Percentiles rank a stretch among this genome's conserved stretches.
Evolutionary conservation across 2,797 vertebrate species (phyloP).

Genomic region (Prunella strophiata): DNA sequence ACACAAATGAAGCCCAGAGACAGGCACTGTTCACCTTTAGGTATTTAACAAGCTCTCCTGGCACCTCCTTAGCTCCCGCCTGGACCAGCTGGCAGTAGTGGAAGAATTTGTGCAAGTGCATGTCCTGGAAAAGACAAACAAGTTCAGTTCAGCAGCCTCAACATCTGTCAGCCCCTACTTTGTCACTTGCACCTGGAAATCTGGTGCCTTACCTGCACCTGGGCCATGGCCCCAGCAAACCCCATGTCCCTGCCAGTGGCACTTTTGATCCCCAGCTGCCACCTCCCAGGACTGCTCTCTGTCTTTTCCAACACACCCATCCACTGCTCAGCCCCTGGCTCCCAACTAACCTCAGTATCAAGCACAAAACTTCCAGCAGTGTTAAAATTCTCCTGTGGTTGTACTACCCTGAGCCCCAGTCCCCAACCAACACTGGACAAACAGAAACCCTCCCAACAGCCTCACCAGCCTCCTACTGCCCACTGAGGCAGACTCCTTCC

Average conservation of each 20-base stretch:
- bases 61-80: constrained; percentile 83
- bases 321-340: not conserved
- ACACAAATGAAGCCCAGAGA: not conserved
- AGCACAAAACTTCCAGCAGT: not conserved
- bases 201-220: not conserved
- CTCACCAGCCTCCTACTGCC: not conserved
- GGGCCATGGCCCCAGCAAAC: not conserved
- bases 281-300: not conserved
- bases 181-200: not conserved
- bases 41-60: constrained; percentile 92
- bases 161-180: not conserved
- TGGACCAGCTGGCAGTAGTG: constrained; percentile 90
- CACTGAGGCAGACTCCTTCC: not conserved
- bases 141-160: not conserved
- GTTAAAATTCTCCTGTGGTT: not conserved
- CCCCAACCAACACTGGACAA: not conserved
- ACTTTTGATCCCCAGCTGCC: not conserved
- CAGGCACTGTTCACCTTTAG: constrained; percentile 85
- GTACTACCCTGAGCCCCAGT: not conserved
- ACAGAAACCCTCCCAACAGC: not conserved
- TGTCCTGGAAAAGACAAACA: constrained; percentile 81
- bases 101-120: constrained; percentile 96
- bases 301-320: not conserved
- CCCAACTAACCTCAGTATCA: not conserved
- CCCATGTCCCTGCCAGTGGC: not conserved